Base-by-base conservation (phyloP, 2,797 vertebrate species). In the Onychomys torridus region DNA sequence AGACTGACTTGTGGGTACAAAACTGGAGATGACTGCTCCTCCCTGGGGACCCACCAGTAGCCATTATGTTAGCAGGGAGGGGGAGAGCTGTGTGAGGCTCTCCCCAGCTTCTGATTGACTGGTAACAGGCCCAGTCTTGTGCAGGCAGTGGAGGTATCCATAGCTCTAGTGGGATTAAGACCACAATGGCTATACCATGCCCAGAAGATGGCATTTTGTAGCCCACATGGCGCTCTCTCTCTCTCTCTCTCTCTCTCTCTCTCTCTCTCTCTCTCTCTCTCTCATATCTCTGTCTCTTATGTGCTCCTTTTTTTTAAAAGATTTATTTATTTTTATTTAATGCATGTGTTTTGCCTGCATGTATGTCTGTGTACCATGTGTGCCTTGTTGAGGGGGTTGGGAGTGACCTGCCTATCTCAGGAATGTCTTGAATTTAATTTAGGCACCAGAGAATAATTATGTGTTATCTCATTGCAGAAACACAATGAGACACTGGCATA, bases 381-480 rank as follows among this genome's bases (percentile, higher is more conserved):
- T 83, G 13, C 37, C 11, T 6, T 19, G 23, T 63, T 27, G 65
- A n/a, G 17, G 46, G 37, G 5, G 23, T 9, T 77, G 59, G 85
- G 52, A 13, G 23, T 23, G 29, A 34, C 11, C 8, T 90, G 14
- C 9, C 25, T 29, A 13, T 61, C 49, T 40, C 43, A n/a, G 63
- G 69, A 61, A 11, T 6, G 34, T 63, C 61, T 65, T 7, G 23
- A 34, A 73, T 43, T 49, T 49, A 43, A 23, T n/a, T 73, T 25
- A 59, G 23, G 21, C 19, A 0, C 0, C 6, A 27, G 55, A 67
- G 40, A 63, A 37, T n/a, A 65, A 34, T 2, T 0, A 11, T 49
- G 19, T 67, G 63, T 90, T 73, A 67, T 93, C 61, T 55, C 9
- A 52, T 52, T 4, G 27, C 49, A 21, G 2, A 0, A 8, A 52